A percentile compares a stretch with the other conserved stretches of the same genome.
Conservation (phyloP, 2,888 invertebrate species). For the Chesias legatella region DNA sequence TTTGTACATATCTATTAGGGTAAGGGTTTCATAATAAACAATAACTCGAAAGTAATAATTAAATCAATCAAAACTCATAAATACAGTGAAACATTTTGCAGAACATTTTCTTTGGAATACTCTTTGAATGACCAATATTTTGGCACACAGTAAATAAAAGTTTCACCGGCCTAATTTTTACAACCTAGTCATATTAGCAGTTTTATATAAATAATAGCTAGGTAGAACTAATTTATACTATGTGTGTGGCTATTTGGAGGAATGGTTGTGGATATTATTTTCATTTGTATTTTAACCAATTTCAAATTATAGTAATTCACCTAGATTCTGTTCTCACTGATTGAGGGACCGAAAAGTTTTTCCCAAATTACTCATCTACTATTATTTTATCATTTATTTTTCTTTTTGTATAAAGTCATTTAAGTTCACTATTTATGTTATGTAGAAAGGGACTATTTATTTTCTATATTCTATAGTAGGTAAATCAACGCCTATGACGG, state of each 20-base stretch:
- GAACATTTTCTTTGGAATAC: too few relatives aligned
- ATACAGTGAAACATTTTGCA: too few relatives aligned
- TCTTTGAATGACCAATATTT: background rate
- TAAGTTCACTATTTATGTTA: slow-evolving; percentile 73
- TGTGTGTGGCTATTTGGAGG: slow-evolving; percentile 59
- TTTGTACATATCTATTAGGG: slow-evolving; percentile 77
- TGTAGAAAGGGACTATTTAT: slow-evolving; percentile 71
- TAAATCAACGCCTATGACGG: slow-evolving; percentile 38
- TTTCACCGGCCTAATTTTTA: slow-evolving; percentile 47
- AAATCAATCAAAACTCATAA: too few relatives aligned
- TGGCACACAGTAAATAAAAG: background rate
- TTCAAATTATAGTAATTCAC: slow-evolving; percentile 4
- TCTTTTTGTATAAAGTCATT: slow-evolving; percentile 71
- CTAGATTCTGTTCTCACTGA: slow-evolving; percentile 6
- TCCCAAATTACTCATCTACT: slow-evolving; percentile 34
- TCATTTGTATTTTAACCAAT: slow-evolving; percentile 18
- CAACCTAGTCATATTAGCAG: slow-evolving; percentile 74
- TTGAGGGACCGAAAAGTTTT: slow-evolving; percentile 49
- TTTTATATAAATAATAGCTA: slow-evolving; percentile 59
- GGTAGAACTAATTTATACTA: slow-evolving; percentile 62
- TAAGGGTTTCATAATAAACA: slow-evolving; percentile 54
- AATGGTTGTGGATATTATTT: slow-evolving; percentile 57
- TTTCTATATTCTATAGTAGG: slow-evolving; percentile 59
- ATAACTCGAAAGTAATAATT: slow-evolving; percentile 17
- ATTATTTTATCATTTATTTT: slow-evolving; percentile 46